These are phyloP conservation scores for Larimichthys polyactis DNA, from an alignment of 2,113 vertebrate genomes.

Conservation along the genomic window DNA sequence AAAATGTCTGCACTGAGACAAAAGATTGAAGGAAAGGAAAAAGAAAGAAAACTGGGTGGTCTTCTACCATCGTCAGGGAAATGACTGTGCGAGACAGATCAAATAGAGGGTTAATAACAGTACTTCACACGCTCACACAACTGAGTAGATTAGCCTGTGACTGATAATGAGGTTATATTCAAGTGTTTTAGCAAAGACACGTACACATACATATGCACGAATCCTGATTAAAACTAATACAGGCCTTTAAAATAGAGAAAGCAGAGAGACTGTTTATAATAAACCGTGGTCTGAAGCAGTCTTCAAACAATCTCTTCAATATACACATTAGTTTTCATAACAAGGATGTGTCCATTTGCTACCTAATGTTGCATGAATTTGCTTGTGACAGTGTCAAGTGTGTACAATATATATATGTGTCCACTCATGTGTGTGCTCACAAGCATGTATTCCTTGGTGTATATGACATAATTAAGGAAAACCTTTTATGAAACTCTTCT, in stretches of 20 bases:
- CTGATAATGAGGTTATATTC: constrained; percentile 64
- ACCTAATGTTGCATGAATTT: constrained; percentile 35
- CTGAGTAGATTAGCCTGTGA: constrained; percentile 56
- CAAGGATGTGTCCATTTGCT: constrained; percentile 50
- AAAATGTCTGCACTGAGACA: constrained; percentile 1
- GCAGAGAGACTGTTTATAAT: constrained; percentile 59
- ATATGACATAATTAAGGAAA: background rate
- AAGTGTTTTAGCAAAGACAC: constrained; percentile 61
- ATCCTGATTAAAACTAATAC: constrained; percentile 57
- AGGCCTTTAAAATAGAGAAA: constrained; percentile 40
- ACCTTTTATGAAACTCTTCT: background rate
- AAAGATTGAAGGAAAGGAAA: constrained; percentile 18
- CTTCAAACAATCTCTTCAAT: constrained; percentile 84
- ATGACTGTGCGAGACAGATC: constrained; percentile 88
- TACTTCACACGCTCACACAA: constrained; percentile 73
- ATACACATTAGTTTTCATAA: constrained; percentile 70
- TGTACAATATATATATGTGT: constrained; percentile 1
- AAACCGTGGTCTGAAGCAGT: constrained; percentile 79
- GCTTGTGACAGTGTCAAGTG: background rate
- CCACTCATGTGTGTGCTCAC: background rate
- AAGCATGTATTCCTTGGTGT: background rate
- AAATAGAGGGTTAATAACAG: constrained; percentile 89
- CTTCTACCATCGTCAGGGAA: constrained; percentile 89
- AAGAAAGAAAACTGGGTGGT: constrained; percentile 65
- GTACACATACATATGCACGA: constrained; percentile 63